Conservation (phyloP, 2,113 vertebrate species). For the Drymodes brunneopygia region DNA sequence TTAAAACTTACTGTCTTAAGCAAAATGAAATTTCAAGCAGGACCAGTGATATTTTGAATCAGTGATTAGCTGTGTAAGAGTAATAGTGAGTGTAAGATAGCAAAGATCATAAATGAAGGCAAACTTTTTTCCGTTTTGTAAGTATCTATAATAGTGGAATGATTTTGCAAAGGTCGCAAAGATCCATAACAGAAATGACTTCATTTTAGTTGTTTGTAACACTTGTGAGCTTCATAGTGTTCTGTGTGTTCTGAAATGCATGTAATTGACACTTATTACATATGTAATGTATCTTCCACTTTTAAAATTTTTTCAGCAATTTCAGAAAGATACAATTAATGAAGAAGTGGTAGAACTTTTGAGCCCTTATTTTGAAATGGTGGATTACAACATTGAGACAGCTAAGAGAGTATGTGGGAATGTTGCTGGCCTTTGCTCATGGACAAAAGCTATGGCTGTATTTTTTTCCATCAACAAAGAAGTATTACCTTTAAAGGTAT, state of each 20-base stretch:
- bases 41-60: neutral
- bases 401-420: slow-evolving; percentile 92
- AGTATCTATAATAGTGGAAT: neutral
- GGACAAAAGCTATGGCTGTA: slow-evolving; percentile 93
- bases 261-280: neutral
- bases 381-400: slow-evolving; percentile 93
- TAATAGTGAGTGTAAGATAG: neutral
- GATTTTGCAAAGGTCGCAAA: neutral
- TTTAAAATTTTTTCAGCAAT: slow-evolving; percentile 76
- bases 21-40: neutral
- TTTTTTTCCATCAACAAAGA: slow-evolving; percentile 97
- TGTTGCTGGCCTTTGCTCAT: slow-evolving; percentile 92
- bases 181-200: neutral
- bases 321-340: slow-evolving; percentile 94
- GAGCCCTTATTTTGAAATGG: slow-evolving; percentile 92
- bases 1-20: neutral
- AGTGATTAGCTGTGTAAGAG: neutral
- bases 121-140: neutral
- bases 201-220: neutral
- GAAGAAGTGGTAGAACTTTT: slow-evolving; percentile 92
- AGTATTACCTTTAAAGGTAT: slow-evolving; percentile 92
- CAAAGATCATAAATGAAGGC: neutral
- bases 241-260: neutral
- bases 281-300: neutral
- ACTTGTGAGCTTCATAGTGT: neutral